phyloP scores from a whole-genome alignment of 2,113 vertebrate genomes.

The Otolemur garnettii region DNA sequence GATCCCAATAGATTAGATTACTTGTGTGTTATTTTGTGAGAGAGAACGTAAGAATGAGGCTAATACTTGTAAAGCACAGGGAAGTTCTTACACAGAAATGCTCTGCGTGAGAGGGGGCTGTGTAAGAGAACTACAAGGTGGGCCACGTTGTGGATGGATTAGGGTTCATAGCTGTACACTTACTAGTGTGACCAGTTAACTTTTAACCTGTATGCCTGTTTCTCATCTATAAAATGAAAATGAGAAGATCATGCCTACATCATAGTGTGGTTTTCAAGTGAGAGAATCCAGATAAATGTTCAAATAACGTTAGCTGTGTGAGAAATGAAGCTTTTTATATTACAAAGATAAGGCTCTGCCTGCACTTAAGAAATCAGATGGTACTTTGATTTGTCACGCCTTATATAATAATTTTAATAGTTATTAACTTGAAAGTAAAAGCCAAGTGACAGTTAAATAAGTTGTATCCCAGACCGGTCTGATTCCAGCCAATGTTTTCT shows the following conservation, averaged over 20 bases:
- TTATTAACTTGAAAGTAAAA: constrained; percentile 36
- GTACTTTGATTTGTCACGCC: background rate
- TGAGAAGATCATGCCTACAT: background rate
- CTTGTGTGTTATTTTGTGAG: constrained; percentile 32
- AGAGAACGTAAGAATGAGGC: background rate
- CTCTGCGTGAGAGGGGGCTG: background rate
- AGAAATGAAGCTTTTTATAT: constrained; percentile 44
- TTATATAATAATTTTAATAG: constrained; percentile 23
- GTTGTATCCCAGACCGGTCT: background rate
- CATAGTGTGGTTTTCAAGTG: background rate
- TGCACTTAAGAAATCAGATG: constrained; percentile 5
- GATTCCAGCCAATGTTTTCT: background rate
- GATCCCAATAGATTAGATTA: background rate
- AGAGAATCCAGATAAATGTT: constrained; percentile 31
- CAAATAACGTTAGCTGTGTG: background rate
- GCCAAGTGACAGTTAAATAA: background rate
- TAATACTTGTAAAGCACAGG: constrained; percentile 1
- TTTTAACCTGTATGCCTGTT: background rate
- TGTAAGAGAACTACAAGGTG: background rate
- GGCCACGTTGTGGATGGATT: background rate
- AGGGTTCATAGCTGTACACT: background rate
- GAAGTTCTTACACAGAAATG: background rate
- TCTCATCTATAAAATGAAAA: constrained; percentile 9
- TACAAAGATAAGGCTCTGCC: background rate
- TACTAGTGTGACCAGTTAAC: background rate